Conservation (phyloP, 1,140 invertebrate species). For the Acromyrmex charruanus region DNA sequence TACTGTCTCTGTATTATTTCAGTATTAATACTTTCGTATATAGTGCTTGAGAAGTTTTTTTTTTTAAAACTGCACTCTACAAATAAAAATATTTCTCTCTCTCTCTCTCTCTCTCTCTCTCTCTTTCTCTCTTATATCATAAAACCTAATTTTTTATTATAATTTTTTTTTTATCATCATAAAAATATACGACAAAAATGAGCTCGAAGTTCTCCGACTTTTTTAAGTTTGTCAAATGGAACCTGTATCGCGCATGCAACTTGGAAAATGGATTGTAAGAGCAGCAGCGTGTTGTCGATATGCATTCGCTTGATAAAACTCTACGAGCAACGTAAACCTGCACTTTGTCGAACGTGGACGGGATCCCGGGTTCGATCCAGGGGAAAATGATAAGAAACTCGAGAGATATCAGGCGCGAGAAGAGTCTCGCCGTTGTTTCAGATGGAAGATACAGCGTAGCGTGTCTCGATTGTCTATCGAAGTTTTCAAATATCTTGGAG, state of each 20-base stretch:
- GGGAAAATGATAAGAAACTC: slow-evolving; percentile 54
- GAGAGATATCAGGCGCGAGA: slow-evolving; percentile 11
- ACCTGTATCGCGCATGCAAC: slow-evolving; percentile 32
- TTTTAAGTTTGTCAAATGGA: slow-evolving; percentile 7
- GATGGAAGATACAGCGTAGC: background rate
- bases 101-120: too few species aligned
- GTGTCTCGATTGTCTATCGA: slow-evolving; percentile 58
- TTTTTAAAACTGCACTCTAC: too few species aligned
- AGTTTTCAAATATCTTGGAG: slow-evolving; percentile 59
- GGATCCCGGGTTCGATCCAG: slow-evolving; percentile 13
- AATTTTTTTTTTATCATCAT: too few species aligned
- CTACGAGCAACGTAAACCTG: slow-evolving; percentile 45
- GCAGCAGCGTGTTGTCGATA: slow-evolving; percentile 7
- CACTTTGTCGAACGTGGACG: slow-evolving; percentile 37
- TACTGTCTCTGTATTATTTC: too few species aligned
- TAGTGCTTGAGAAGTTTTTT: too few species aligned
- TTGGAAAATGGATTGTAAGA: slow-evolving; percentile 50
- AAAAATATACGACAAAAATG: background rate
- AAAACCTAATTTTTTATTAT: slow-evolving; percentile 1
- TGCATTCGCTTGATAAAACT: slow-evolving; percentile 11
- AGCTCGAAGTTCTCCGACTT: background rate
- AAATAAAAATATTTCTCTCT: too few species aligned
- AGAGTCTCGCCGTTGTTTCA: slow-evolving; percentile 9
- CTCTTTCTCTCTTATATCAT: background rate
- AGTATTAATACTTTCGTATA: too few species aligned